Conservation (phyloP, 2,797 vertebrate genomes). For the Gallinago solitaria region DNA sequence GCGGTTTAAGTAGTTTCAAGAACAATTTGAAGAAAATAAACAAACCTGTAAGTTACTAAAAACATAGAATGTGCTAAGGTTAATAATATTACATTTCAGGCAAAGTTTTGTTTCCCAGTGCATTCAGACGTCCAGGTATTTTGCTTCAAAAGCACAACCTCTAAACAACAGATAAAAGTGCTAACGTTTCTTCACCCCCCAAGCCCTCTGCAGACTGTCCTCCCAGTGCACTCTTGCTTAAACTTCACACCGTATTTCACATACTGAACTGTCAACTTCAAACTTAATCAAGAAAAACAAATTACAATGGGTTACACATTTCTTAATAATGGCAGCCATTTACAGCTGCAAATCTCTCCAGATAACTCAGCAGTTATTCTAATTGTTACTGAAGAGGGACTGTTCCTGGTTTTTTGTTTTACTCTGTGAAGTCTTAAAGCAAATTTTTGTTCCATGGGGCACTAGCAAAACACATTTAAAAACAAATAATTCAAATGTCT, state of each 20-base stretch:
- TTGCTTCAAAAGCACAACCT: conserved; percentile 38
- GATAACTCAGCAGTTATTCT: background rate
- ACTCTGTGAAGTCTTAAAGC: background rate
- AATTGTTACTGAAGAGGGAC: background rate
- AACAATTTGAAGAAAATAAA: background rate
- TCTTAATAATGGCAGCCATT: conserved; percentile 16
- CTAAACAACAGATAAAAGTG: background rate
- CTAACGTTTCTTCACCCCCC: background rate
- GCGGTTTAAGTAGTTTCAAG: background rate
- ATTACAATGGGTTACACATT: background rate
- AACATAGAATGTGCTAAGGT: background rate
- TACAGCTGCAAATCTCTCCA: background rate
- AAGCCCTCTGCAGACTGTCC: background rate
- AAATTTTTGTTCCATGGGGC: background rate
- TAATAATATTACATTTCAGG: background rate
- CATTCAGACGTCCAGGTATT: background rate
- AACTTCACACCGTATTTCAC: conserved; percentile 5
- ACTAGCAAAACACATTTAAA: background rate
- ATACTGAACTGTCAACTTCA: conserved; percentile 15
- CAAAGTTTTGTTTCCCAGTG: background rate
- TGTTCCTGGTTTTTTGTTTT: background rate
- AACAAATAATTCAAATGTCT: background rate
- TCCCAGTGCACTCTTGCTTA: background rate
- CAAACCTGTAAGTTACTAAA: background rate
- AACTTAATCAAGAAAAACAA: conserved; percentile 9